Percentiles rank a stretch among this genome's conserved stretches.
Evolutionary conservation across 2,888 invertebrate species (phyloP).

Genomic region (Cantharis rustica): DNA sequence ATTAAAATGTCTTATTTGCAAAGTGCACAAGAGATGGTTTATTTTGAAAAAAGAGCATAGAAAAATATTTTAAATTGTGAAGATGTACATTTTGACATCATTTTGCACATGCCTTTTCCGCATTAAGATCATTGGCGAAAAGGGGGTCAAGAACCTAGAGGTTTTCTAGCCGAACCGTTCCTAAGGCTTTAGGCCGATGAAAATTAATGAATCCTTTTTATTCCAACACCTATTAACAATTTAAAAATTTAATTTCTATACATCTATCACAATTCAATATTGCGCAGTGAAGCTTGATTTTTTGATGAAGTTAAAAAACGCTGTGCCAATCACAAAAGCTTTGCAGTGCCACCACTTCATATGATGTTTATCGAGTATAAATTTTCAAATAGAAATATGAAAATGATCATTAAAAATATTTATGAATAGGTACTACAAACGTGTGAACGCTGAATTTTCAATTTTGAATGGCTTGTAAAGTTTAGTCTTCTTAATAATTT

Average conservation of each 20-base stretch:
- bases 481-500: background rate
- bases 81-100: constrained; percentile 12
- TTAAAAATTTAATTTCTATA: background rate
- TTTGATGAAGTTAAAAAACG: background rate
- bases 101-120: constrained; percentile 18
- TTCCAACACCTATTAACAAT: background rate
- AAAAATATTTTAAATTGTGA: background rate
- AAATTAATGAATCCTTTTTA: background rate
- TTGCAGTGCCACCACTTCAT: background rate
- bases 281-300: background rate
- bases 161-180: background rate
- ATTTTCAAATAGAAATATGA: background rate
- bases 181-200: background rate
- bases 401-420: background rate
- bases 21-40: background rate
- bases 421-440: background rate
- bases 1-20: background rate
- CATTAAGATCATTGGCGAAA: constrained; percentile 14
- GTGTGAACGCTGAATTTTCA: background rate
- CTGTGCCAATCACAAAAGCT: background rate
- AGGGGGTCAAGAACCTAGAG: constrained; percentile 10
- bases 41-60: background rate
- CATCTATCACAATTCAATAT: background rate
- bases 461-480: background rate
- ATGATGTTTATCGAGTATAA: background rate